A percentile compares a stretch with the other conserved stretches of the same genome.
Conservation (phyloP, 2,113 vertebrate genomes). For the Pholis gunnellus region DNA sequence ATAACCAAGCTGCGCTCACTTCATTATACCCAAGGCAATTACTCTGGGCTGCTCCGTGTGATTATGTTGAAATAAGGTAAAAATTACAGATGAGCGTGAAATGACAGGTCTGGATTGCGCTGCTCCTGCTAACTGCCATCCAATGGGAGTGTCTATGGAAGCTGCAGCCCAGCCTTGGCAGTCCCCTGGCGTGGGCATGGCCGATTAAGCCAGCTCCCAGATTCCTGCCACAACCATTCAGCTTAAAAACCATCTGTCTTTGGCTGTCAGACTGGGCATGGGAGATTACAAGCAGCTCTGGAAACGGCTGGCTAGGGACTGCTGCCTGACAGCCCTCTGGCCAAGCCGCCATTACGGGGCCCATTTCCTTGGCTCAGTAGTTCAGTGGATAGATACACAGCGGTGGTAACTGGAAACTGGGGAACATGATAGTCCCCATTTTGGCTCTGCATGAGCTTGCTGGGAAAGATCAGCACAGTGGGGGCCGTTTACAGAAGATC, state of each 20-base stretch:
- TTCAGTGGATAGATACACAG: conserved; percentile 77
- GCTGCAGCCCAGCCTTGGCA: conserved; percentile 71
- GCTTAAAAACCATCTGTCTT: conserved; percentile 85
- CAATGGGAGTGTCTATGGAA: conserved; percentile 68
- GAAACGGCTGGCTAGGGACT: conserved; percentile 80
- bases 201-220: conserved; percentile 75
- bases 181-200: conserved; percentile 73
- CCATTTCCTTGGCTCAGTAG: conserved; percentile 80
- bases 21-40: conserved; percentile 53
- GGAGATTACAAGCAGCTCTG: conserved; percentile 83
- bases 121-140: conserved; percentile 61
- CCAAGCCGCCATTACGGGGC: conserved; percentile 80
- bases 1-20: conserved; percentile 51
- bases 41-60: conserved; percentile 37
- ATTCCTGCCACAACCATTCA: conserved; percentile 82
- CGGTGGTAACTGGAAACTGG: conserved; percentile 68
- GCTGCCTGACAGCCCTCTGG: conserved; percentile 76
- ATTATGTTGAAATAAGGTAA: conserved; percentile 69
- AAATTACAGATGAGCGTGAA: conserved; percentile 57
- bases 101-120: conserved; percentile 64
- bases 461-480: conserved; percentile 51
- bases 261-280: conserved; percentile 80
- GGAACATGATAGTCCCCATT: conserved; percentile 66
- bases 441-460: conserved; percentile 59
- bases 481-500: conserved; percentile 37